Evolutionary conservation across 2,797 vertebrate species (phyloP).

Genomic region (Ptychobarbus kaznakovi): DNA sequence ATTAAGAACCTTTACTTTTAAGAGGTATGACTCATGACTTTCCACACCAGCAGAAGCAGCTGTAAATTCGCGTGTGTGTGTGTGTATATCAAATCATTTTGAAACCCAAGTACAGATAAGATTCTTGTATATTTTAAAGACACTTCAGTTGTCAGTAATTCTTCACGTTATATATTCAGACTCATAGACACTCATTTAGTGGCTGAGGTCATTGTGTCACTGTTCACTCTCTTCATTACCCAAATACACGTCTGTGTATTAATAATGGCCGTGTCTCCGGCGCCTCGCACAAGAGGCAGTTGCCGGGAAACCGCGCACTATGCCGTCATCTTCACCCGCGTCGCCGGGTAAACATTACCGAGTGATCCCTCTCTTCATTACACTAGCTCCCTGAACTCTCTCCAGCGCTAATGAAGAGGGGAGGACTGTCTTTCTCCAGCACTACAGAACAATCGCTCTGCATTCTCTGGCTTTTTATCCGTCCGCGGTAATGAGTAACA

Average conservation of each 20-base stretch:
- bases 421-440: conserved; percentile 48
- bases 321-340: conserved; percentile 35
- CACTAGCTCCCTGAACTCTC: conserved; percentile 45
- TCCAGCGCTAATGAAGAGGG: conserved; percentile 54
- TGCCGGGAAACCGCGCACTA: conserved; percentile 37
- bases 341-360: conserved; percentile 41
- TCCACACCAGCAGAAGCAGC: background rate
- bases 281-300: conserved; percentile 29
- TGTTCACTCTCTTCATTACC: conserved; percentile 12
- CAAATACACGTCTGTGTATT: conserved; percentile 13
- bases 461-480: conserved; percentile 68
- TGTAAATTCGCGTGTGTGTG: background rate
- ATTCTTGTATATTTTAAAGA: conserved; percentile 19
- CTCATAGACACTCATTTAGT: background rate
- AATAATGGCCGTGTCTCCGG: conserved; percentile 13
- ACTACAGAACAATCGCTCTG: conserved; percentile 70
- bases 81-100: background rate
- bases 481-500: conserved; percentile 71
- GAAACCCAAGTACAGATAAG: background rate
- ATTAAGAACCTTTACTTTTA: background rate
- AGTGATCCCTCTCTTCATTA: conserved; percentile 50
- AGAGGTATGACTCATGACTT: background rate
- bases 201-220: conserved; percentile 34
- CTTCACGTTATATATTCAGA: background rate
- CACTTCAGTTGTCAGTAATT: conserved; percentile 11